Conservation (phyloP, 2,797 vertebrate genomes). For the Tachyglossus aculeatus region DNA sequence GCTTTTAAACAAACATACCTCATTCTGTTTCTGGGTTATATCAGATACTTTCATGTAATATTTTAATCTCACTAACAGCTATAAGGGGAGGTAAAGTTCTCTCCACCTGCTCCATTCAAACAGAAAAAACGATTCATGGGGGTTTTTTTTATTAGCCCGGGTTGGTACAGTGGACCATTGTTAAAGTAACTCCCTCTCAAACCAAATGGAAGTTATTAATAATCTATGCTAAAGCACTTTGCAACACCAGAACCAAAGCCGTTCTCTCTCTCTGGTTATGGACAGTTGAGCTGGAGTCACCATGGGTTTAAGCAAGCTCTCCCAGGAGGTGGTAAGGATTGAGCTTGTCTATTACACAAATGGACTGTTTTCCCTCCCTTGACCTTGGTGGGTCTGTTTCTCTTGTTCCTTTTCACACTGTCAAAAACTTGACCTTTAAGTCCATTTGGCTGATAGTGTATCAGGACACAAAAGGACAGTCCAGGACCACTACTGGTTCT, state of each 20-base stretch:
- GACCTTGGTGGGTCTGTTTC: background rate
- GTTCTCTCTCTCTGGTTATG: background rate
- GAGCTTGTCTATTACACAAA: background rate
- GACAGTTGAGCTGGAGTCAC: background rate
- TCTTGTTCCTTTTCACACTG: background rate
- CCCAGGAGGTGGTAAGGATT: background rate
- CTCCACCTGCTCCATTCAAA: slow-evolving; percentile 63
- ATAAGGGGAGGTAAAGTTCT: slow-evolving; percentile 41
- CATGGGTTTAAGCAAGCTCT: background rate
- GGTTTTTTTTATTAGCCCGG: slow-evolving; percentile 58
- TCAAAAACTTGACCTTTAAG: background rate
- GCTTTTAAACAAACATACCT: too few relatives aligned
- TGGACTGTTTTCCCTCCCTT: background rate
- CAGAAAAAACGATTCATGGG: slow-evolving; percentile 58
- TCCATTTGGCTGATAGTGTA: background rate
- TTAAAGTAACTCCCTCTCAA: background rate
- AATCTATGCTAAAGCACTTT: slow-evolving; percentile 5
- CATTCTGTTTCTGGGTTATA: too few relatives aligned
- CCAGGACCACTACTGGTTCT: slow-evolving; percentile 19
- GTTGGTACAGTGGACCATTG: slow-evolving; percentile 17
- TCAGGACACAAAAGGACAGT: background rate
- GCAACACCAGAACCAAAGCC: background rate
- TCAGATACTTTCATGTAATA: too few relatives aligned
- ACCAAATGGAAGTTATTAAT: background rate
- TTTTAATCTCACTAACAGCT: too few relatives aligned